Percentiles rank a stretch among this genome's conserved stretches.
These are phyloP conservation scores for Cettia cetti DNA, from an alignment of 2,113 vertebrate genomes.

Conservation along the genomic window DNA sequence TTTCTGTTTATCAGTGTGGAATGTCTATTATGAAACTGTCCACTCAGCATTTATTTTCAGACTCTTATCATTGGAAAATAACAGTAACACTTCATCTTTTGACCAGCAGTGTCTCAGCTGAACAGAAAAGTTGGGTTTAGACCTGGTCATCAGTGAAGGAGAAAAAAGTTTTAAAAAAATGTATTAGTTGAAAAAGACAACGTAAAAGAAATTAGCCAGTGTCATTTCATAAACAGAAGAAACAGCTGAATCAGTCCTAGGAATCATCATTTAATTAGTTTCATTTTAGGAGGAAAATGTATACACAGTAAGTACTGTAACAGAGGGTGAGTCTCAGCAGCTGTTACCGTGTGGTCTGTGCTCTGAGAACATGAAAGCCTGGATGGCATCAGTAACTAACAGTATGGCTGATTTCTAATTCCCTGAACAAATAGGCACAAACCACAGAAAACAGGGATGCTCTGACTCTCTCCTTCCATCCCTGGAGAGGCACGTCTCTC, in stretches of 20 bases:
- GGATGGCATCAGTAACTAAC: neutral
- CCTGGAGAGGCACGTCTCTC: neutral
- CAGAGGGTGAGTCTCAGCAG: neutral
- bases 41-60: neutral
- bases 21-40: neutral
- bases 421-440: neutral
- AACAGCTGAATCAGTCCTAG: neutral
- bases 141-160: neutral
- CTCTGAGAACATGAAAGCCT: neutral
- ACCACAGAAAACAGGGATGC: neutral
- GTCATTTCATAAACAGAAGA: neutral
- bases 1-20: neutral
- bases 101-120: neutral
- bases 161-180: accelerated
- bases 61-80: neutral
- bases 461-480: neutral
- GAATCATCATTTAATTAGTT: neutral
- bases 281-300: neutral
- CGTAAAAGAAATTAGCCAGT: neutral
- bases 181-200: neutral
- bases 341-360: neutral
- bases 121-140: neutral
- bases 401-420: neutral
- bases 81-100: neutral
- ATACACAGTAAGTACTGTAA: neutral